Evolutionary conservation across 2,113 vertebrate genomes (phyloP), one percentile per base, ranked within the genome.

Genomic region (Proteles cristata): DNA sequence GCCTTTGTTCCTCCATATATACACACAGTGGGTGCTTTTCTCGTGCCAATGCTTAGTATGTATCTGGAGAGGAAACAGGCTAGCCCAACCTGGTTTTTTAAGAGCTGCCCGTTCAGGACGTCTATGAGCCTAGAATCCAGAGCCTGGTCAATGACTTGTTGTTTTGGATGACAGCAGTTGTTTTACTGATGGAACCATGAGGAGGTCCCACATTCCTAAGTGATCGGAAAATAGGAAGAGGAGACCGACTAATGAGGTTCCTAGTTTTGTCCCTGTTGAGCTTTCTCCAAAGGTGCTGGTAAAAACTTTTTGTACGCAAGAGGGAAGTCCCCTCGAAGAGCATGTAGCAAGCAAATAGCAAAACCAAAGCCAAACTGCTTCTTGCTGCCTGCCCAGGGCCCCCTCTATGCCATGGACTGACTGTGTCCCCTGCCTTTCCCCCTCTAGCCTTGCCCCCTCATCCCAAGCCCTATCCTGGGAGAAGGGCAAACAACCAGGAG

Each of bases 251-350:
- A 83, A 73, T 63, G 28, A 94, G 21, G 4, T 93, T 93, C 55
- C 55, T 91, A 95, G 53, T 65, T 97, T 96, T 79, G 61, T 95
- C 53, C n/a, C 50, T 84, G 26, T 12, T 76, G 74, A 95, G 68
- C 39, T 92, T 69, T 33, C 48, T 90, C 90, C n/a, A 81, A n/a
- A 94, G 81, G 35, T 83, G 68, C 80, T 86, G 50, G n/a, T 89
- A 58, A 71, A 61, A 71, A 61, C 11, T 33, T 77, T 74, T 94
- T 90, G 61, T 35, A 65, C n/a, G 19, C 3, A 14, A n/a, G 63
- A 94, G 45, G 17, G 84, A 87, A 87, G 74, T 65, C 11, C 48
- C 71, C 43, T 50, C 77, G 63, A 58, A 88, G 74, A 65, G 31
- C 35, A 12, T 43, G 28, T 45, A 55, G 53, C 21, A 71, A 65